Conservation (phyloP, 1,140 invertebrate genomes). For the Paracyclopina nana region DNA sequence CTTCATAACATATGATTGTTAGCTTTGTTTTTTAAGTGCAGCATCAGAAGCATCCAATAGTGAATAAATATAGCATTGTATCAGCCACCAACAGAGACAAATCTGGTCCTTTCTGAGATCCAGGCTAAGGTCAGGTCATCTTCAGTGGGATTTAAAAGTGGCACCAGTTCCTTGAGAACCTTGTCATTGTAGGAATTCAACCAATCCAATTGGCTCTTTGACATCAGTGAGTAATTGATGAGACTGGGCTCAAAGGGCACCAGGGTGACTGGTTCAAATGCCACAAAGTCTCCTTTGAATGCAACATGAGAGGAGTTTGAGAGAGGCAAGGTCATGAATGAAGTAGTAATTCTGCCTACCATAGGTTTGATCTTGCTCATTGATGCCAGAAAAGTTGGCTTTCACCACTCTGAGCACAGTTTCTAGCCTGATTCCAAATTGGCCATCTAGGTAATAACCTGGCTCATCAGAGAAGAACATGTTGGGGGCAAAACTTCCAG, state of each 20-base stretch:
- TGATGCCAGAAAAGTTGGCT: not conserved
- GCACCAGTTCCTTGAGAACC: too few species aligned
- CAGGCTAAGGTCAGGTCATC: too few species aligned
- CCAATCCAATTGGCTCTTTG: constrained; percentile 32
- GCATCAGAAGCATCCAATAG: too few species aligned
- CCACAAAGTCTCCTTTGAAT: constrained; percentile 30
- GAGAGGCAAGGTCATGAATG: too few species aligned
- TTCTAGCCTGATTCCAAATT: constrained; percentile 78
- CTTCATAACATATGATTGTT: too few species aligned
- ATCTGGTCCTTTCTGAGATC: too few species aligned
- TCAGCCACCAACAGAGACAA: too few species aligned
- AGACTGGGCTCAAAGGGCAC: constrained; percentile 83
- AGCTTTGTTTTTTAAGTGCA: too few species aligned
- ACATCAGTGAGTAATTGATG: constrained; percentile 55
- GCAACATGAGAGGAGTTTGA: not conserved
- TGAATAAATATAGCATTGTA: too few species aligned
- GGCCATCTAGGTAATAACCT: constrained; percentile 41
- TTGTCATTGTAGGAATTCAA: constrained; percentile 1
- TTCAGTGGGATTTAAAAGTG: too few species aligned
- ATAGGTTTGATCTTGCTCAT: not conserved
- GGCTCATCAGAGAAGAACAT: constrained; percentile 28
- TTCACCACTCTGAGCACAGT: constrained; percentile 65
- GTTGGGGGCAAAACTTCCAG: constrained; percentile 8
- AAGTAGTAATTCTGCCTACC: too few species aligned
- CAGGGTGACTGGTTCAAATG: constrained; percentile 61